Conservation (phyloP, 2,888 invertebrate species). For the Lochmaea capreae region DNA sequence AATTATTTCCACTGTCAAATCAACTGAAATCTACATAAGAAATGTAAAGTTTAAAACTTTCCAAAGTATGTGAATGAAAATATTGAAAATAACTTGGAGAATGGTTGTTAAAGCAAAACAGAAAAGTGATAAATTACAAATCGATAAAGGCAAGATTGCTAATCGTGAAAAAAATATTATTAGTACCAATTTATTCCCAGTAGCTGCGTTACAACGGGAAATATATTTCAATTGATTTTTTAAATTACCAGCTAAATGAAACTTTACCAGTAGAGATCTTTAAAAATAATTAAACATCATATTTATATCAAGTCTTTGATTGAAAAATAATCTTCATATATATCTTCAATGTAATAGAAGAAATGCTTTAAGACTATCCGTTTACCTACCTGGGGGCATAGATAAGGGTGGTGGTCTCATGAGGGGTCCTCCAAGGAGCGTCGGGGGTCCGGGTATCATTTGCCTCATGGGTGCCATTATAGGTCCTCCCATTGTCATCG, state of each 20-base stretch:
- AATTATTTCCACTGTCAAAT: background rate
- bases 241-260: background rate
- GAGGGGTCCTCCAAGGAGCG: conserved; percentile 70
- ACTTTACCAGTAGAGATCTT: background rate
- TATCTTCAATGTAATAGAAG: background rate
- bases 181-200: too few relatives aligned
- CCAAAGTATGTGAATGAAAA: too few relatives aligned
- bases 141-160: too few relatives aligned
- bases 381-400: conserved; percentile 72
- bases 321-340: background rate
- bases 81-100: too few relatives aligned
- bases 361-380: conserved; percentile 5
- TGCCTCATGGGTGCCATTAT: conserved; percentile 68
- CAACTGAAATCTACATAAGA: too few relatives aligned
- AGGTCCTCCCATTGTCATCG: conserved; percentile 67
- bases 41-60: too few relatives aligned
- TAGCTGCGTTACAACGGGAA: too few relatives aligned
- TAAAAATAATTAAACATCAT: background rate
- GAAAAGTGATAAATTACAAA: too few relatives aligned
- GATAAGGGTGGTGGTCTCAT: conserved; percentile 75
- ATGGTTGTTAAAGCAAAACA: too few relatives aligned
- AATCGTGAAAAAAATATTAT: too few relatives aligned
- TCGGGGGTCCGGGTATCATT: conserved; percentile 64
- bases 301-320: background rate
- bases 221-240: background rate